phyloP scores from a whole-genome alignment of 53 echinoderm and acorn worm species.

The Apostichopus leukothele region DNA sequence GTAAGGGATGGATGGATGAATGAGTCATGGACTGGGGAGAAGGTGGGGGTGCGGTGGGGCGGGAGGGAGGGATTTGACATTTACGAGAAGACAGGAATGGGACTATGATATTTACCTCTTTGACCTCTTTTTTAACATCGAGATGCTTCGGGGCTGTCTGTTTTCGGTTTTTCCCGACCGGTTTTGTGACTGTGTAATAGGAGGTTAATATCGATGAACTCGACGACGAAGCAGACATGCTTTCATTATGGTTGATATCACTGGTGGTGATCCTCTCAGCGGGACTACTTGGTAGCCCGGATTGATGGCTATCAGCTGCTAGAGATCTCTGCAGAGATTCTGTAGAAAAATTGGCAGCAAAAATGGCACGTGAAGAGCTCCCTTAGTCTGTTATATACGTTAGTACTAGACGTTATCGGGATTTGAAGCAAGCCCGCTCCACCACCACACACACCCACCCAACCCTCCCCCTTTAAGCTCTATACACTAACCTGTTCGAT shows the following conservation, averaged over 20 bases:
- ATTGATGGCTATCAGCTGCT: background rate
- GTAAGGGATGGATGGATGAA: too few relatives aligned
- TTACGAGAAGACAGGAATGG: background rate
- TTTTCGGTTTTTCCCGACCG: slow-evolving; percentile 32
- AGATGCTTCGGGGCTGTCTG: slow-evolving; percentile 21
- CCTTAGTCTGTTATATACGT: too few relatives aligned
- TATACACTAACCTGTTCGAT: too few relatives aligned
- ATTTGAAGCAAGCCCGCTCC: too few relatives aligned
- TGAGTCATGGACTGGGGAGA: too few relatives aligned
- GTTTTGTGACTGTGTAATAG: slow-evolving; percentile 32
- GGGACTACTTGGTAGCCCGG: slow-evolving; percentile 1
- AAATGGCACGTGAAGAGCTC: too few relatives aligned
- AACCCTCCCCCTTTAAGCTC: too few relatives aligned
- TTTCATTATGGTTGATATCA: slow-evolving; percentile 29
- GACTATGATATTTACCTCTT: background rate
- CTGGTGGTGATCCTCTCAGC: slow-evolving; percentile 8
- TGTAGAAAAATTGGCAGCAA: background rate
- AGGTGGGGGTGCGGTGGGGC: too few relatives aligned
- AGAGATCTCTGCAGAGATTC: slow-evolving; percentile 15
- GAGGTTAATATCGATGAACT: background rate
- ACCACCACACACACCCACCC: too few relatives aligned
- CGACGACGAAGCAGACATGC: background rate
- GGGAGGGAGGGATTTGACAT: too few relatives aligned
- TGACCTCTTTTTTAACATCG: background rate
- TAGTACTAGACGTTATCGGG: too few relatives aligned